Evolutionary conservation across 2,888 invertebrate genomes (phyloP).

Genomic region (Phlogophora meticulosa): DNA sequence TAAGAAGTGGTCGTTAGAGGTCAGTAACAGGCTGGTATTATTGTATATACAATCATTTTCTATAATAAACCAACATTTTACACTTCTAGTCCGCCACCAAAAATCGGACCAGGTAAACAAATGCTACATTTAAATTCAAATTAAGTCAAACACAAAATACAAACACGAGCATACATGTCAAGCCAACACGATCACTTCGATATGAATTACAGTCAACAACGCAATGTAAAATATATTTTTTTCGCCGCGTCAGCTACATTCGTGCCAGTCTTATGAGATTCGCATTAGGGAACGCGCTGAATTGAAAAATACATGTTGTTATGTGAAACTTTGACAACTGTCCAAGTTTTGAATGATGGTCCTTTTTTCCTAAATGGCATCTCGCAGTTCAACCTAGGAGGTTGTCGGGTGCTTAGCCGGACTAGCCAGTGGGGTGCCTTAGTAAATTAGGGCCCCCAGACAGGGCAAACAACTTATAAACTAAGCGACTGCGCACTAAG

Average conservation of each 20-base stretch:
- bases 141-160: slow-evolving; percentile 37
- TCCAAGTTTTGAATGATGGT: slow-evolving; percentile 47
- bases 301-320: slow-evolving; percentile 58
- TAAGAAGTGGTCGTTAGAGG: too few species aligned
- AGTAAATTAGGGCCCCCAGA: too few species aligned
- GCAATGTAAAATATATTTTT: slow-evolving; percentile 64
- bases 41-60: too few species aligned
- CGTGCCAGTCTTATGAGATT: slow-evolving; percentile 61
- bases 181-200: slow-evolving; percentile 40
- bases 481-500: too few species aligned
- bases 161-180: slow-evolving; percentile 42
- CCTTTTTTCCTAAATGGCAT: too few species aligned
- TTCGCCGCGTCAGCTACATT: slow-evolving; percentile 62
- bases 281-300: slow-evolving; percentile 57
- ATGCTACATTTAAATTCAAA: slow-evolving; percentile 30
- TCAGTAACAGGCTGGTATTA: too few species aligned
- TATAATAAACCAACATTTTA: not conserved
- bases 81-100: not conserved
- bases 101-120: not conserved
- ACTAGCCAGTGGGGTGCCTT: too few species aligned
- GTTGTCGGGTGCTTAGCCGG: too few species aligned
- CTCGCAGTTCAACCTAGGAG: too few species aligned
- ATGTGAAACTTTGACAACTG: slow-evolving; percentile 54
- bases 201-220: slow-evolving; percentile 52
- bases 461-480: too few species aligned